Percentiles rank a stretch among this genome's conserved stretches.
Evolutionary conservation across 2,797 vertebrate species (phyloP).

Genomic region (Myotis daubentonii): DNA sequence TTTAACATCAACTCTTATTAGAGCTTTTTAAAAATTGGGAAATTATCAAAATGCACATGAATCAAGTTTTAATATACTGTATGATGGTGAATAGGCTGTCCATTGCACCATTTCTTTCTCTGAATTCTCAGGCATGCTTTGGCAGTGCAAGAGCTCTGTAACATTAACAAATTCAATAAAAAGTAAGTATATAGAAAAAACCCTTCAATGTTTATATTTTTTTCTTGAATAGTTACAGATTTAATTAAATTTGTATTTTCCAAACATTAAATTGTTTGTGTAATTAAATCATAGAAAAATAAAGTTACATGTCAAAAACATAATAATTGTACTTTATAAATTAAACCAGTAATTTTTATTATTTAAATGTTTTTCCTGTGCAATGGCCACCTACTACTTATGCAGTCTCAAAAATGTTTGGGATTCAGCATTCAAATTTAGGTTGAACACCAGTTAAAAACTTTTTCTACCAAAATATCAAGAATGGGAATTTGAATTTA

Average conservation of each 20-base stretch:
- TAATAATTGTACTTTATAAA: slow-evolving; percentile 23
- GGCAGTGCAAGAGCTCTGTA: not conserved
- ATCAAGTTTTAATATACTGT: not conserved
- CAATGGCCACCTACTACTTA: not conserved
- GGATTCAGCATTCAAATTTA: not conserved
- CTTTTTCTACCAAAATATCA: not conserved
- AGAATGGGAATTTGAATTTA: slow-evolving; percentile 36
- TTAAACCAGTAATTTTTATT: slow-evolving; percentile 30
- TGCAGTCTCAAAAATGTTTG: not conserved
- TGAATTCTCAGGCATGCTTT: not conserved
- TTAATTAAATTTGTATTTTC: slow-evolving; percentile 15
- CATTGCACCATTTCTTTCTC: not conserved
- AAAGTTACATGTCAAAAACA: not conserved
- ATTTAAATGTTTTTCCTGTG: slow-evolving; percentile 18
- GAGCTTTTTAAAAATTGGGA: not conserved
- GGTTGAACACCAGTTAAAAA: not conserved
- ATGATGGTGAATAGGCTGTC: not conserved
- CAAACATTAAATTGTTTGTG: slow-evolving; percentile 7
- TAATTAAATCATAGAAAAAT: slow-evolving; percentile 49
- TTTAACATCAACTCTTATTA: not conserved
- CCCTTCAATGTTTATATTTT: not conserved
- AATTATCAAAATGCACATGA: not conserved
- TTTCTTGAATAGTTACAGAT: slow-evolving; percentile 15
- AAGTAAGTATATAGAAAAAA: not conserved
- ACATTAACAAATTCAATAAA: not conserved